Conservation (phyloP, 2,888 invertebrate genomes). For the Lasioglossum leucozonium region DNA sequence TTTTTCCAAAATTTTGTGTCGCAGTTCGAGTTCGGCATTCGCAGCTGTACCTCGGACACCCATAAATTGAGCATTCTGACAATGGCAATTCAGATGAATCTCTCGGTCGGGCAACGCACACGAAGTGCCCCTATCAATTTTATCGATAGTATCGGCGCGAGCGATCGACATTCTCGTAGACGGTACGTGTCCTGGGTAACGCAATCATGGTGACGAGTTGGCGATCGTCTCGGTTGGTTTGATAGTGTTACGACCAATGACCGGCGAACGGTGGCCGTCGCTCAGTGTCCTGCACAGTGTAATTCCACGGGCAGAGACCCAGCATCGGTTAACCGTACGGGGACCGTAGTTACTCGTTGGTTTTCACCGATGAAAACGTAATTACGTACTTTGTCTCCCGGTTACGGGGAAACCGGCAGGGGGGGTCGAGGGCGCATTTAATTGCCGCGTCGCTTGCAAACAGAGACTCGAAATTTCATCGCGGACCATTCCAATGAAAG, state of each 20-base stretch:
- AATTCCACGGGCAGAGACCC: constrained; percentile 19
- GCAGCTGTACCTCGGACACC: too few relatives aligned
- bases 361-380: constrained; percentile 21
- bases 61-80: too few relatives aligned
- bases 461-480: constrained; percentile 6
- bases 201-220: not conserved
- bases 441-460: constrained; percentile 8
- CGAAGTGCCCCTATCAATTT: not conserved
- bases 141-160: not conserved
- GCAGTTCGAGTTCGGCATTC: not conserved
- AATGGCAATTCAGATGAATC: too few relatives aligned
- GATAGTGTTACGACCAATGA: not conserved
- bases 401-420: not conserved
- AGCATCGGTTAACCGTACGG: constrained; percentile 6
- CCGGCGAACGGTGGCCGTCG: not conserved
- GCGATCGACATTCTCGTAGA: not conserved
- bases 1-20: too few relatives aligned
- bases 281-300: not conserved
- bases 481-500: not conserved
- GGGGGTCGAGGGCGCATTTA: not conserved
- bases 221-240: not conserved
- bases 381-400: constrained; percentile 17
- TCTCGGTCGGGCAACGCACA: too few relatives aligned
- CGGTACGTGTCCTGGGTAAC: not conserved
- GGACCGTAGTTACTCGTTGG: constrained; percentile 1